A percentile compares a stretch with the other conserved stretches of the same genome.
Evolutionary conservation across 2,113 vertebrate genomes (phyloP).

Genomic region (Anthoscopus minutus): DNA sequence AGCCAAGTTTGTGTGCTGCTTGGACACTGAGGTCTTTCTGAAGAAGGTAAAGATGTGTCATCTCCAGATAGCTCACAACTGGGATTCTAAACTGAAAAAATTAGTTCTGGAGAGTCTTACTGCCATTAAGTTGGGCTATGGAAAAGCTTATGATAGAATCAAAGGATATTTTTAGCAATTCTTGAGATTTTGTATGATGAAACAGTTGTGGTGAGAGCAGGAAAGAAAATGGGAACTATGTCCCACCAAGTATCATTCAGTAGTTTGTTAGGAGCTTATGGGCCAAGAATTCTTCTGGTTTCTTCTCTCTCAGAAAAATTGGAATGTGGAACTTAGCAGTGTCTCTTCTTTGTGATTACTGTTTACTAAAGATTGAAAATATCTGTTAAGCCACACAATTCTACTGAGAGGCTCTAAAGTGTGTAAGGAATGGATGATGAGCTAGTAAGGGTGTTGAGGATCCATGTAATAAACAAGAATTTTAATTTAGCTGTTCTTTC

Average conservation of each 20-base stretch:
- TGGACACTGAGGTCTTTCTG: not conserved
- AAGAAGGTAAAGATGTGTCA: not conserved
- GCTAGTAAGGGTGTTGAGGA: not conserved
- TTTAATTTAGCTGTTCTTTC: not conserved
- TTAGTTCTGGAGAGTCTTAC: not conserved
- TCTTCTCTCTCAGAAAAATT: not conserved
- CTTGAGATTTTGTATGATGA: not conserved
- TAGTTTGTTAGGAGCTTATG: not conserved
- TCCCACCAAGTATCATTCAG: not conserved
- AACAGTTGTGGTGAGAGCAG: not conserved
- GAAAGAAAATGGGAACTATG: not conserved
- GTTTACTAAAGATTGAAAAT: not conserved
- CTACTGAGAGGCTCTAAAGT: not conserved
- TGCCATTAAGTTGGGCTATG: not conserved
- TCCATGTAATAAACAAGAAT: not conserved
- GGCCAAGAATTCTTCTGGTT: not conserved
- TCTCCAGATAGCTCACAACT: not conserved
- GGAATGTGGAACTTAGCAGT: not conserved
- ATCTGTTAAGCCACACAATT: not conserved
- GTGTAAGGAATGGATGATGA: not conserved
- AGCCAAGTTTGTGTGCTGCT: not conserved
- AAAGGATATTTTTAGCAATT: not conserved
- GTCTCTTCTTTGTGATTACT: not conserved
- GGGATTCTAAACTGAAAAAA: not conserved
- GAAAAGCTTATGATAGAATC: not conserved